Conservation (phyloP, 1,140 invertebrate species). For the Atta texana region DNA sequence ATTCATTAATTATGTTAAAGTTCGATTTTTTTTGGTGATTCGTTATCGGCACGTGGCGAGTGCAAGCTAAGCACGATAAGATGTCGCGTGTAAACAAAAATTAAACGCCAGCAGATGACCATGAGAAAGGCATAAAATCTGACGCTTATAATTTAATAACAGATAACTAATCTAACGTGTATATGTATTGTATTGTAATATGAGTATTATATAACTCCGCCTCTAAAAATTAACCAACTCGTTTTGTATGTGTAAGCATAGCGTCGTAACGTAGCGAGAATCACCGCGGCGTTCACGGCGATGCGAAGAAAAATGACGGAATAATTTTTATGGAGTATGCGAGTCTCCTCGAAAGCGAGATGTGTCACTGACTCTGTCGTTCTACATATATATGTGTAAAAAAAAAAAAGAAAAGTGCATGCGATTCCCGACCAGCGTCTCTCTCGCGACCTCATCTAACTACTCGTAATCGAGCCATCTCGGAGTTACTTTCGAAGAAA, state of each 20-base stretch:
- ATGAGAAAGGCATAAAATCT: constrained; percentile 70
- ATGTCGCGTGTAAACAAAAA: constrained; percentile 70
- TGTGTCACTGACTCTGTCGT: constrained; percentile 50
- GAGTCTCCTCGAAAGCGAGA: constrained; percentile 50
- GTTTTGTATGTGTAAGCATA: constrained; percentile 80
- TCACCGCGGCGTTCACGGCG: constrained; percentile 65
- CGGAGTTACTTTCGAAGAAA: constrained; percentile 58
- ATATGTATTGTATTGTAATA: constrained; percentile 82
- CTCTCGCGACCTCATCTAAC: constrained; percentile 46
- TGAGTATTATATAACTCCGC: constrained; percentile 79
- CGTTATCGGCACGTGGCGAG: constrained; percentile 69
- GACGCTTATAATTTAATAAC: constrained; percentile 83
- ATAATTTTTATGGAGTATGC: constrained; percentile 40
- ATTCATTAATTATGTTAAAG: constrained; percentile 9
- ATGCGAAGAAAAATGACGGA: constrained; percentile 31
- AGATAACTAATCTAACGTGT: constrained; percentile 81
- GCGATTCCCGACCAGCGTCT: constrained; percentile 58
- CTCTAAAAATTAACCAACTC: constrained; percentile 77
- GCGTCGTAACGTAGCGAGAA: constrained; percentile 73
- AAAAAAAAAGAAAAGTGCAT: constrained; percentile 10
- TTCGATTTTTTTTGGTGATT: constrained; percentile 35
- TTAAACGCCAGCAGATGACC: constrained; percentile 66
- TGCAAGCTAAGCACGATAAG: constrained; percentile 64
- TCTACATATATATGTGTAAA: constrained; percentile 19
- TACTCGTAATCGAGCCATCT: constrained; percentile 68